These are phyloP conservation scores for Bombus vancouverensis DNA, from an alignment of 1,140 invertebrate genomes.

Conservation along the genomic window DNA sequence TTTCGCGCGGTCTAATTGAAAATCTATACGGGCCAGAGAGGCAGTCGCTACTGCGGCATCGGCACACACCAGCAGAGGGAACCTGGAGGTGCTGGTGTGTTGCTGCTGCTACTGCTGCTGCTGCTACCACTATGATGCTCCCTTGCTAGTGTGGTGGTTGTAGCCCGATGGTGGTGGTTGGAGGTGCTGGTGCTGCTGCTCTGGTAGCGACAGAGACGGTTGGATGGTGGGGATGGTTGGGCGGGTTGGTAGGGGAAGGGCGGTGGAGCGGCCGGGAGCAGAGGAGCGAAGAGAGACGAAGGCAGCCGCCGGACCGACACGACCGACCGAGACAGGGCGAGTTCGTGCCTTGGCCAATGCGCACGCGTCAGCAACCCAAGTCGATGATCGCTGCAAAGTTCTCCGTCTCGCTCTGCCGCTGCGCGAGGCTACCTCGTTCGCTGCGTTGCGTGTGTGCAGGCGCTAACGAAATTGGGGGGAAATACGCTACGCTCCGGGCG, in stretches of 20 bases:
- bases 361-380: constrained; percentile 64
- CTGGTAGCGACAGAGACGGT: not conserved
- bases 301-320: not conserved
- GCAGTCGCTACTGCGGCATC: constrained; percentile 65
- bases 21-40: constrained; percentile 64
- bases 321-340: constrained; percentile 32
- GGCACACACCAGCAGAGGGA: constrained; percentile 43
- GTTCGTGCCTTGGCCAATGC: constrained; percentile 55
- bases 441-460: constrained; percentile 50
- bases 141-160: constrained; percentile 4
- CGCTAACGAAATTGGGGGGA: constrained; percentile 67
- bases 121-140: constrained; percentile 5
- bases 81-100: constrained; percentile 35
- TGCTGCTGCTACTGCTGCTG: constrained; percentile 20
- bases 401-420: constrained; percentile 57
- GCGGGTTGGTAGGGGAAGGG: not conserved
- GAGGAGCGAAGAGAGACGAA: not conserved
- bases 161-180: not conserved
- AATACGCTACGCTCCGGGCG: constrained; percentile 59
- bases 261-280: constrained; percentile 1
- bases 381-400: constrained; percentile 71
- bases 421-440: constrained; percentile 20
- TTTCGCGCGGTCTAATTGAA: constrained; percentile 65
- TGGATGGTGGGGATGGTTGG: too few species aligned
- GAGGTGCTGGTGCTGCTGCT: constrained; percentile 10